These are phyloP conservation scores for Branchellion lobata DNA, from an alignment of 2,888 invertebrate species.

Conservation along the genomic window DNA sequence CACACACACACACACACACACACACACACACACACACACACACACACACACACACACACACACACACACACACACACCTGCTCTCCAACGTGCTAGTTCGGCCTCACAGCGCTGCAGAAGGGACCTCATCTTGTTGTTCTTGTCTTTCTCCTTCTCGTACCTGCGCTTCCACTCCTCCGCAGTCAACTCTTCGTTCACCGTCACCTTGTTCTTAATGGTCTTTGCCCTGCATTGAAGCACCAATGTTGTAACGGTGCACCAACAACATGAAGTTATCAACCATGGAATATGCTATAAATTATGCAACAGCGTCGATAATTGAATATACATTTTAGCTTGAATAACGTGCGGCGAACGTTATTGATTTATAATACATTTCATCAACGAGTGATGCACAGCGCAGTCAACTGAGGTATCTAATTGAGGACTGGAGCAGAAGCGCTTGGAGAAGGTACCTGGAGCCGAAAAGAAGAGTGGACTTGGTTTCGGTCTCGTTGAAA, in stretches of 20 bases:
- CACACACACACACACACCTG: constrained; percentile 66
- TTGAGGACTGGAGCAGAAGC: too few relatives aligned
- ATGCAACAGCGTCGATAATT: too few relatives aligned
- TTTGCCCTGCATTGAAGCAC: constrained; percentile 76
- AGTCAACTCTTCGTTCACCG: constrained; percentile 97
- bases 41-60: constrained; percentile 23
- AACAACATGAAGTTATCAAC: not conserved
- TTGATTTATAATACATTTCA: too few relatives aligned
- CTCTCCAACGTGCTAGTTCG: constrained; percentile 86
- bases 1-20: constrained; percentile 23
- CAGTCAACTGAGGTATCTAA: too few relatives aligned
- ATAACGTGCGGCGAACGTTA: too few relatives aligned
- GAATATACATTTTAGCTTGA: too few relatives aligned
- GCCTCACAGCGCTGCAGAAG: constrained; percentile 73
- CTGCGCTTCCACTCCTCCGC: constrained; percentile 99
- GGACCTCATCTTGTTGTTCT: constrained; percentile 78
- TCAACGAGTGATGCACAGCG: too few relatives aligned
- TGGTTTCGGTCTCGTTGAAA: constrained; percentile 97
- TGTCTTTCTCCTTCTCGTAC: constrained; percentile 96
- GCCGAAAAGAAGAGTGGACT: constrained; percentile 96
- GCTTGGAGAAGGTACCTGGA: constrained; percentile 77
- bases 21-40: constrained; percentile 16
- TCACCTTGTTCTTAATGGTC: constrained; percentile 99
- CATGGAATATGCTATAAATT: too few relatives aligned
- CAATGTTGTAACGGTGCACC: not conserved